Base-by-base conservation (phyloP, 2,113 vertebrate species). In the Rattus rattus region DNA sequence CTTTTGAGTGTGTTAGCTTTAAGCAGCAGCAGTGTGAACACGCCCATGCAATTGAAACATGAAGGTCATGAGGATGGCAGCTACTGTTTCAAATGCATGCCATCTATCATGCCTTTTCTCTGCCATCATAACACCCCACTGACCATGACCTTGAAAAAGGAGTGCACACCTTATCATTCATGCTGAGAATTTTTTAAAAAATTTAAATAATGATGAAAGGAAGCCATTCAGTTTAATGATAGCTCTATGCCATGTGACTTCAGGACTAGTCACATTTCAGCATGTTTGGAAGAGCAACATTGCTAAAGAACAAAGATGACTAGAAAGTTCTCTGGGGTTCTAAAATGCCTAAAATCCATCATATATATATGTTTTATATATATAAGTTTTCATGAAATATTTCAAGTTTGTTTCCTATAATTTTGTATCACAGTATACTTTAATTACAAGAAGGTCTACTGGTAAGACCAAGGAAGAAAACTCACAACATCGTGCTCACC, bases 221-320 rank as follows among this genome's bases (percentile, higher is more conserved):
- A 85, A 69, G 7, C 1, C 2, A 49, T 73, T 24, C 26, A 20
- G 4, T 3, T 12, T 7, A 80, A 9, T 33, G 20, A 28, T 3
- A 20, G 7, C 24, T 77, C 16, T 2, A 10, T 0, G 5, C 36
- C 26, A 20, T 30, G 7, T 88, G n/a, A 88, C 24, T 72, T 47
- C 0, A 5, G 12, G 6, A 1, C 17, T 17, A 43, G 3, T 10
- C 65, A 2, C 4, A 3, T 4, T 6, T 5, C 8, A 54, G 43
- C 0, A 1, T 24, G 1, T 39, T 69, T 83, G 59, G 30, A 33
- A 89, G 7, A 65, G 12, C 0, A 88, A 4, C 86, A 3, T 59
- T 47, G 43, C 12, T 47, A 33, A 52, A 39, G 17, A 26, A 0
- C 26, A 87, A 59, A 76, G 10, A 47, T 30, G 36, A 19, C 14